phyloP scores from a whole-genome alignment of 2,888 invertebrate genomes.

The Strigamia maritima region DNA sequence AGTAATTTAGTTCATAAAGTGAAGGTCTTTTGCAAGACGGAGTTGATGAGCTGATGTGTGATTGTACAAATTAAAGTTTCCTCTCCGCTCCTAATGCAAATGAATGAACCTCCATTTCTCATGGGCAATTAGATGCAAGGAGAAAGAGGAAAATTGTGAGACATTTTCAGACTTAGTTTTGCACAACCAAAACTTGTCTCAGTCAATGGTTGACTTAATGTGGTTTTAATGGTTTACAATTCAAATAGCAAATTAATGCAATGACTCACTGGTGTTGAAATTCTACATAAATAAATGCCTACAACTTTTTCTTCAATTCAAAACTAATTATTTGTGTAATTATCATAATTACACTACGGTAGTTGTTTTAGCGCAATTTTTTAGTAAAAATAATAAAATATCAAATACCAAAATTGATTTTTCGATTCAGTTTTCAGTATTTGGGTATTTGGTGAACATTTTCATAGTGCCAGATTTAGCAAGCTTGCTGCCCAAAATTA shows the following conservation, averaged over 20 bases:
- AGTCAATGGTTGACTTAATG: not conserved
- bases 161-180: not conserved
- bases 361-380: no score
- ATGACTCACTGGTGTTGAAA: no score
- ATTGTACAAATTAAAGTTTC: not conserved
- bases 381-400: no score
- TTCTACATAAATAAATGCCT: no score
- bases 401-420: no score
- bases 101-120: slow-evolving; percentile 4
- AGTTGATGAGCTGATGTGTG: slow-evolving; percentile 4
- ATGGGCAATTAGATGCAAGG: not conserved
- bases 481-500: no score
- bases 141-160: not conserved
- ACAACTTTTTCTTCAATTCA: no score
- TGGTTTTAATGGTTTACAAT: not conserved
- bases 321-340: no score
- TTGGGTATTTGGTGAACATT: no score
- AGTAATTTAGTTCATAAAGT: slow-evolving; percentile 4
- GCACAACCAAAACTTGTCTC: not conserved
- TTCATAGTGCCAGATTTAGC: no score
- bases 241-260: not conserved
- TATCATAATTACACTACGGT: no score
- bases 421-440: no score
- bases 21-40: not conserved
- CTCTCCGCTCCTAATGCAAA: slow-evolving; percentile 4